These are phyloP conservation scores for Ichneumoninae sp. DNA, from an alignment of 2,888 invertebrate genomes.

Conservation along the genomic window DNA sequence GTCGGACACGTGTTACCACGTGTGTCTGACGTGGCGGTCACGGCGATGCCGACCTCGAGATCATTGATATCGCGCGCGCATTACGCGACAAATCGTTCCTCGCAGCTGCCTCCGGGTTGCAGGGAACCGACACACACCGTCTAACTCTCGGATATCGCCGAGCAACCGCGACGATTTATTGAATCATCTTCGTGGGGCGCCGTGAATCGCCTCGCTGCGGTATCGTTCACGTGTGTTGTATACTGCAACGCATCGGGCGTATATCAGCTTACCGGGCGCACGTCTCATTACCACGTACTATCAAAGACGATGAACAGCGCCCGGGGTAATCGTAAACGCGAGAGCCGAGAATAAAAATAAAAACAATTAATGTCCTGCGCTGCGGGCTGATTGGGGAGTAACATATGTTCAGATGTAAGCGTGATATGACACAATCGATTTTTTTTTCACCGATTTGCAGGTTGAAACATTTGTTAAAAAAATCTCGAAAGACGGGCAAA, in stretches of 20 bases:
- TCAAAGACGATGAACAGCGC: conserved; percentile 26
- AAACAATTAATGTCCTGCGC: neutral
- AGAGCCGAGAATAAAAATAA: neutral
- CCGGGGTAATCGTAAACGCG: conserved; percentile 4
- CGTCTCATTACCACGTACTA: conserved; percentile 43
- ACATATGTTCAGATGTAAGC: neutral
- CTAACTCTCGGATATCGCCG: conserved; percentile 32
- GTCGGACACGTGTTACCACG: conserved; percentile 80
- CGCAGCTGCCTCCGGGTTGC: conserved; percentile 54
- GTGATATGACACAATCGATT: neutral
- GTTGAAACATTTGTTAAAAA: neutral
- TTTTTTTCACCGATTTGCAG: neutral
- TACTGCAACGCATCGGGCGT: conserved; percentile 5
- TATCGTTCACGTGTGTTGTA: conserved; percentile 30
- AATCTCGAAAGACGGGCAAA: too few species aligned
- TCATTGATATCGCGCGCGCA: conserved; percentile 79
- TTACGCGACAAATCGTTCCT: conserved; percentile 80
- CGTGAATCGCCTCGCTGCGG: conserved; percentile 10
- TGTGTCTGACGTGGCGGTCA: conserved; percentile 79
- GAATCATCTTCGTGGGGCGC: conserved; percentile 53
- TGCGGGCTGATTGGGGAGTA: neutral
- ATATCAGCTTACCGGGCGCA: conserved; percentile 27
- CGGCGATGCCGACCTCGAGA: conserved; percentile 78
- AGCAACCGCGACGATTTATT: conserved; percentile 61
- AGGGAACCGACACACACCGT: conserved; percentile 12